Base-by-base conservation (phyloP, 2,113 vertebrate genomes). In the Pachycephala philippinensis region DNA sequence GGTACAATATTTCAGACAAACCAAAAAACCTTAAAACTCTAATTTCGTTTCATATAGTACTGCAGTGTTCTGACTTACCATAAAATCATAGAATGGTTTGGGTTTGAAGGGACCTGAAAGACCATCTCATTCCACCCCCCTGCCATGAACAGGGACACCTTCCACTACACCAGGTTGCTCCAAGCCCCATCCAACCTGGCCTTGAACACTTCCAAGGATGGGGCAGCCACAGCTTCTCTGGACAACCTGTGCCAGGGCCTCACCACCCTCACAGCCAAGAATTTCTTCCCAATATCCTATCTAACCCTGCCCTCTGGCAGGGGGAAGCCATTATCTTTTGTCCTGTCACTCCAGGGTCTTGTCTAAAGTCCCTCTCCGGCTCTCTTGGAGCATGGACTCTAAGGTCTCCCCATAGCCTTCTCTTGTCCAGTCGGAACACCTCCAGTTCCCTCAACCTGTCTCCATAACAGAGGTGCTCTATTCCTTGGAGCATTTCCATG, bases 361-460 rank as follows among this genome's bases (percentile, higher is more conserved):
- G 39, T 17, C 24, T 28, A 6, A 47, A 54, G n/a, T 28, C 19
- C 56, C 16, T 17, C 23, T 70, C 23, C 0, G 0, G 28, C 6
- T 54, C 57, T 54, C 56, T n/a, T 44, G 56, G 35, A 47, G 18
- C 9, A 33, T 5, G 27, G 39, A 5, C 8, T 54, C 57, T 31
- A 31, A 54, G 7, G 27, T 84, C 40, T 64, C 40, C 57, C 39
- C n/a, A 47, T n/a, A n/a, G 7, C 28, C 11, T 45, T 84, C 57
- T 72, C 39, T 17, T 45, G 2, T 39, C 49, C 59, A n/a, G 49
- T 27, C 9, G 10, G 69, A 54, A 12, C 7, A 18, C 7, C 11
- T 14, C 22, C 23, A n/a, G 22, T 33, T 74, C 40, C 56, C 28
- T 47, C 33, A 72, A 17, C 33, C 49, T 64, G 39, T n/a, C 39